Conservation (phyloP, 64 coral and sea anemone genomes). For the Pocillopora damicornis region DNA sequence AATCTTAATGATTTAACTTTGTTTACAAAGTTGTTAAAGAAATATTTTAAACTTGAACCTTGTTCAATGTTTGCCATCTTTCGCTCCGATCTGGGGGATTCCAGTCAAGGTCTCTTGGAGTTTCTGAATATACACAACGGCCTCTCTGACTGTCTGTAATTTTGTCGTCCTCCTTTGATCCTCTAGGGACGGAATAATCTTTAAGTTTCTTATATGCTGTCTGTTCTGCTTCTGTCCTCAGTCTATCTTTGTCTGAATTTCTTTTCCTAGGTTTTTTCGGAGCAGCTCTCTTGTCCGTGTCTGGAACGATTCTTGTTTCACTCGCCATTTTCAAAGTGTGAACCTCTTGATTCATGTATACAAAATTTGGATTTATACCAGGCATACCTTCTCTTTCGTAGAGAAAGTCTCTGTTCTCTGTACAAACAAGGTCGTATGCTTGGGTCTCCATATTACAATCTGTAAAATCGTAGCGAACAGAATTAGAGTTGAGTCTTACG, state of each 20-base stretch:
- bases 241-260: conserved; percentile 59
- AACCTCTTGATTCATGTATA: not conserved
- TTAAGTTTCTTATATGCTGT: conserved; percentile 76
- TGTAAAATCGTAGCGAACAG: too few species aligned
- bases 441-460: not conserved
- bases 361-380: conserved; percentile 6
- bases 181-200: conserved; percentile 56
- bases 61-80: not conserved
- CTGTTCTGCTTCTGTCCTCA: conserved; percentile 81
- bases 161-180: conserved; percentile 66
- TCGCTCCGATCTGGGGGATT: not conserved
- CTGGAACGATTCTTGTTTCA: not conserved
- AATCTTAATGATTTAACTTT: too few species aligned
- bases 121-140: conserved; percentile 62
- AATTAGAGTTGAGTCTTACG: too few species aligned
- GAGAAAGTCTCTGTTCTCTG: conserved; percentile 50
- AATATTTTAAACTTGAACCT: not conserved
- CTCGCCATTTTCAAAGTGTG: not conserved
- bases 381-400: conserved; percentile 21
- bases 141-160: conserved; percentile 70
- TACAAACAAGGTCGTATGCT: conserved; percentile 42
- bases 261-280: conserved; percentile 54
- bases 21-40: not conserved
- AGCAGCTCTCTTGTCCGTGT: not conserved
- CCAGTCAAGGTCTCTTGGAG: conserved; percentile 64